These are phyloP conservation scores for Propsilocerus akamusi DNA, from an alignment of 1,140 invertebrate genomes.

Conservation along the genomic window DNA sequence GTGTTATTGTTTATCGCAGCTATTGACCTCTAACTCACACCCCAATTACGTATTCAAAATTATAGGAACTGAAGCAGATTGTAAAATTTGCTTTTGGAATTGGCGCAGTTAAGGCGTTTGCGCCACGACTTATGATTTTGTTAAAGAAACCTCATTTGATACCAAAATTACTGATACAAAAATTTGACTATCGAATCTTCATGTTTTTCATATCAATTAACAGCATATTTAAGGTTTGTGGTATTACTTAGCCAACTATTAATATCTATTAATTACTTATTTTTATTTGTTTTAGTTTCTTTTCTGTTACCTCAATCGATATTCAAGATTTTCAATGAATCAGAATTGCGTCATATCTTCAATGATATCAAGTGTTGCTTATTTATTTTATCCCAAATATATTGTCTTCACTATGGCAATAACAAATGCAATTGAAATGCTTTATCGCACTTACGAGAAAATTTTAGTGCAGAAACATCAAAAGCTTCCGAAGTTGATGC, in stretches of 20 bases:
- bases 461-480: neutral
- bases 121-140: neutral
- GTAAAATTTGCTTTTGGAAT: neutral
- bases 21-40: neutral
- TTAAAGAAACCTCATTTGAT: too few relatives aligned
- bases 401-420: neutral
- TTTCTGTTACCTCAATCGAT: neutral
- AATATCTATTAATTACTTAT: neutral
- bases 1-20: too few relatives aligned
- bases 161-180: neutral
- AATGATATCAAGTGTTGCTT: neutral
- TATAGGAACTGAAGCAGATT: neutral
- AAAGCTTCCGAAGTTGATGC: neutral
- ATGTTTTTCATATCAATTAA: neutral
- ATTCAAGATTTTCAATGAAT: too few relatives aligned
- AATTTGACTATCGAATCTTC: neutral
- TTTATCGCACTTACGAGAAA: neutral
- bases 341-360: neutral
- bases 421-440: neutral
- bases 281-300: neutral
- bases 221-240: neutral
- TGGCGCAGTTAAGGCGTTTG: neutral
- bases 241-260: too few relatives aligned
- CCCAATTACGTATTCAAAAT: neutral
- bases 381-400: neutral